Evolutionary conservation across 2,888 invertebrate genomes (phyloP).

Genomic region (Salticus scenicus): DNA sequence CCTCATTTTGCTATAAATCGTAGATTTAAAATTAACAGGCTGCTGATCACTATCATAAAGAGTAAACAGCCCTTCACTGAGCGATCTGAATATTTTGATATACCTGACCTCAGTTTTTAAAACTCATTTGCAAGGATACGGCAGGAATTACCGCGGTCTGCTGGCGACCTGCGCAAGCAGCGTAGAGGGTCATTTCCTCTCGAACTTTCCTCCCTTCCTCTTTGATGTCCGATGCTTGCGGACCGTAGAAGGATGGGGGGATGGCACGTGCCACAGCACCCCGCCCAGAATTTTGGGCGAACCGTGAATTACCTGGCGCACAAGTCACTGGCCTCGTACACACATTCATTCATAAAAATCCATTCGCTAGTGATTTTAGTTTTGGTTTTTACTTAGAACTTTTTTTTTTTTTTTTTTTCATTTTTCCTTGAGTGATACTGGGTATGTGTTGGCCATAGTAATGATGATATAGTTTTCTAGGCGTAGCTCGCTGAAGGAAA

Average conservation of each 20-base stretch:
- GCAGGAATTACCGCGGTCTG: conserved; percentile 2
- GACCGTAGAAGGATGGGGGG: conserved; percentile 1
- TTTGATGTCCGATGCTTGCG: conserved; percentile 3
- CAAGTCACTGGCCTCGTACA: conserved; percentile 49
- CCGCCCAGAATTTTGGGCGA: conserved; percentile 56
- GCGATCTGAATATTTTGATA: too few species aligned
- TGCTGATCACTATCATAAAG: too few species aligned
- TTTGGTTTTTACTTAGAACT: neutral
- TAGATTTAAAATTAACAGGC: too few species aligned
- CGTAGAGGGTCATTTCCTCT: conserved; percentile 25
- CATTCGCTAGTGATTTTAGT: neutral
- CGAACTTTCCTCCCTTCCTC: neutral
- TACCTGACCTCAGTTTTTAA: neutral
- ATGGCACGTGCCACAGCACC: conserved; percentile 41
- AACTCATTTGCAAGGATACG: conserved; percentile 13
- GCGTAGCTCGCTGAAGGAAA: neutral
- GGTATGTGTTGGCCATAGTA: conserved; percentile 8
- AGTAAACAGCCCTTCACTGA: too few species aligned
- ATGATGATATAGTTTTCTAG: conserved; percentile 9
- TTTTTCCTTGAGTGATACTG: neutral
- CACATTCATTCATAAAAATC: conserved; percentile 57
- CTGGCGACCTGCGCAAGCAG: conserved; percentile 19
- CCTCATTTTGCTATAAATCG: too few species aligned
- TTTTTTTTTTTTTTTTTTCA: neutral
- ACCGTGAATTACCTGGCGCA: conserved; percentile 44